A percentile compares a stretch with the other conserved stretches of the same genome.
Evolutionary conservation across 1,140 invertebrate species (phyloP).

Genomic region (Artemia franciscana): DNA sequence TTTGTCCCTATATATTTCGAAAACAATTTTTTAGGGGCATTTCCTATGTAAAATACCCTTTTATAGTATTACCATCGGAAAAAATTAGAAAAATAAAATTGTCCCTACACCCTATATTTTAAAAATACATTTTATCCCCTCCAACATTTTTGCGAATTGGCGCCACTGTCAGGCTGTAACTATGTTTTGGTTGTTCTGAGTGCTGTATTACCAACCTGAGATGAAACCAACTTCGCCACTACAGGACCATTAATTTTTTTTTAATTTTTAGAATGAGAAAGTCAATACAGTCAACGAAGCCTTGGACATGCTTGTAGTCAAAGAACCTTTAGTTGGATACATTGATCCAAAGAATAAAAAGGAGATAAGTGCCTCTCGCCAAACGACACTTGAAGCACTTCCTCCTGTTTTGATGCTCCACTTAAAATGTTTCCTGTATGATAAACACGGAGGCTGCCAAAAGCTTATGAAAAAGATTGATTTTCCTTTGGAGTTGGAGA

Average conservation of each 20-base stretch:
- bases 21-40: too few species aligned
- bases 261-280: slow-evolving; percentile 38
- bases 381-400: slow-evolving; percentile 59
- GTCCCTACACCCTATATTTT: slow-evolving; percentile 7
- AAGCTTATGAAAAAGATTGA: slow-evolving; percentile 75
- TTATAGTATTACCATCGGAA: too few species aligned
- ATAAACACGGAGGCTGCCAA: slow-evolving; percentile 58
- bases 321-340: slow-evolving; percentile 59
- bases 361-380: slow-evolving; percentile 60
- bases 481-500: slow-evolving; percentile 65
- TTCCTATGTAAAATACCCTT: too few species aligned
- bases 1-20: too few species aligned
- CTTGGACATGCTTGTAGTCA: slow-evolving; percentile 52
- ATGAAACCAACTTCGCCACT: too few species aligned
- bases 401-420: slow-evolving; percentile 67
- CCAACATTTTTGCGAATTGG: too few species aligned
- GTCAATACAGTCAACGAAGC: slow-evolving; percentile 46
- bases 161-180: too few species aligned
- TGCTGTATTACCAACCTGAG: too few species aligned
- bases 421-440: slow-evolving; percentile 49
- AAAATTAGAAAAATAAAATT: too few species aligned
- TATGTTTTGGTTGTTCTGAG: too few species aligned
- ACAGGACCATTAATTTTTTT: too few species aligned
- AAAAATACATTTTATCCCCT: too few species aligned
- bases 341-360: slow-evolving; percentile 52